Evolutionary conservation across 37 sponge, comb jelly and placozoan genomes (phyloP).

Genomic region (Haliclona indistincta): DNA sequence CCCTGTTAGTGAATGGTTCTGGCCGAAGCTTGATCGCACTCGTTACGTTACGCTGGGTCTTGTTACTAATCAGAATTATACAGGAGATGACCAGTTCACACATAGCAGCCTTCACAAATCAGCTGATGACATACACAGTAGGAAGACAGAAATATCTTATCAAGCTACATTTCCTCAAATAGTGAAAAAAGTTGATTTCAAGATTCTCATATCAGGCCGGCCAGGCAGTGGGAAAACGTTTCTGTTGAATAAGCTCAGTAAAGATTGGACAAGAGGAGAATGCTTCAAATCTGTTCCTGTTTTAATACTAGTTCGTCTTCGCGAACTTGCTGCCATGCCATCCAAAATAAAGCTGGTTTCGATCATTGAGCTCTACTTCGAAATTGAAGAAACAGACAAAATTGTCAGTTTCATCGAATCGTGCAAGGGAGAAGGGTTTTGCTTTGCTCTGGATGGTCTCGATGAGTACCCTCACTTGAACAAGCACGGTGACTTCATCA

Average conservation of each 20-base stretch:
- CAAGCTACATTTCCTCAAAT: conserved; percentile 10
- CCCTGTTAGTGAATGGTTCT: conserved; percentile 5
- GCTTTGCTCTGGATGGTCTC: conserved; percentile 53
- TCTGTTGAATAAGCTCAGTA: conserved; percentile 37
- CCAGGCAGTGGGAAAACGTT: conserved; percentile 46
- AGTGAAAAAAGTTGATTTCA: neutral
- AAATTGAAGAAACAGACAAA: neutral
- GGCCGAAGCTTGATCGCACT: conserved; percentile 16
- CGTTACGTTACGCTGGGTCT: conserved; percentile 42
- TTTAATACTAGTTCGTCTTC: conserved; percentile 27
- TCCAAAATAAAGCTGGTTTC: neutral
- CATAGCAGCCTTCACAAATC: conserved; percentile 24
- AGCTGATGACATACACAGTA: conserved; percentile 25
- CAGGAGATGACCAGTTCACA: conserved; percentile 26
- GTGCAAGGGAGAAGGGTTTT: conserved; percentile 47
- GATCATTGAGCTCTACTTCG: neutral
- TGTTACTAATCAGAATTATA: conserved; percentile 11
- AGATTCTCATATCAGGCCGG: conserved; percentile 29
- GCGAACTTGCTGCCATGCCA: conserved; percentile 9
- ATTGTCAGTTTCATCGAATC: no score
- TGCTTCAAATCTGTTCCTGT: conserved; percentile 1
- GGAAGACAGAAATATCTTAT: conserved; percentile 1
- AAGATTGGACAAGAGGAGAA: conserved; percentile 41
- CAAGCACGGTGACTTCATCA: conserved; percentile 7
- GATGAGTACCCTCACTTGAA: conserved; percentile 40